Base-by-base conservation (phyloP, 2,888 invertebrate genomes). In the Hydriomena furcata region DNA sequence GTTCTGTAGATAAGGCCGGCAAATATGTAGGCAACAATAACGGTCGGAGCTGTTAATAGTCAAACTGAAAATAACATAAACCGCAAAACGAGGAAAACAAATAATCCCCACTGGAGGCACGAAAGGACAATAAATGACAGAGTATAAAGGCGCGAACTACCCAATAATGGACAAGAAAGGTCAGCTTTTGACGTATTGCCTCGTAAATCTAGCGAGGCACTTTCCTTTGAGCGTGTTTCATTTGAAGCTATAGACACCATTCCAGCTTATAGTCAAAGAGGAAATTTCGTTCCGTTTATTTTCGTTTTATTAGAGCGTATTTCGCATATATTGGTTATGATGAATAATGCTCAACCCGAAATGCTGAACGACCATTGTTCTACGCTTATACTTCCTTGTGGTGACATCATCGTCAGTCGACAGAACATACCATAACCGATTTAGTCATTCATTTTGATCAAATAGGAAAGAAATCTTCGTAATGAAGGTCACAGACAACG, bases 121-220 rank as follows among this genome's bases (percentile, higher is more conserved):
- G 52, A 36, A 49, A 65, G 61, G 63, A 66, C 66, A 63, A 71
- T 66, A 68, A 71, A 69, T 60, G 68, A 60, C 63, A 51, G n/a
- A n/a, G 43, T 56, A 45, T 28, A 25, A 55, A 64, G 57, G 63
- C 70, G 68, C 60, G 66, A 67, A 72, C 67, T 61, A 66, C 66
- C 68, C 65, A 66, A 66, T 73, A 76, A 76, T 71, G 68, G 55
- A 65, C 61, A 56, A 53, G 58, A 66, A 70, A 78, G 73, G 72
- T 76, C 73, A 67, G 32, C 52, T 32, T 55, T 45, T 68, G 68
- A 76, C 52, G 52, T 58, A 73, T 72, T 52, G 61, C 56, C 37
- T 56, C 63, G 71, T 75, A 68, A 65, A 68, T 69, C 63, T 46
- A 35, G 47, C 40, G 43, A 52, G 37, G 40, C 36, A 46, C 51